Percentiles rank a stretch among this genome's conserved stretches.
Conservation (phyloP, 1,140 invertebrate genomes). For the Ylistrum balloti region DNA sequence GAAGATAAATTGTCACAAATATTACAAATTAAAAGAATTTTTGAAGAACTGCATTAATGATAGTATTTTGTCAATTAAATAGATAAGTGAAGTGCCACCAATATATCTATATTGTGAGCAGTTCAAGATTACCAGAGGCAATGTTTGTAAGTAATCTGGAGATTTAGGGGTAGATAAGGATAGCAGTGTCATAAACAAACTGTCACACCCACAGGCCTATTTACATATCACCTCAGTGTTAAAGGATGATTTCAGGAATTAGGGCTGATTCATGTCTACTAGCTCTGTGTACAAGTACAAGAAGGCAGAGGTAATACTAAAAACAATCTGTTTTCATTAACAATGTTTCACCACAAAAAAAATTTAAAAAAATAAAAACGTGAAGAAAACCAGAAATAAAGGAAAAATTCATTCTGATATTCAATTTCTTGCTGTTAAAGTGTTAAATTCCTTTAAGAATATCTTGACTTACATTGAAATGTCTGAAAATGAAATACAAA, state of each 20-base stretch:
- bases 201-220: not conserved
- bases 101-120: not conserved
- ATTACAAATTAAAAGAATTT: too few relatives aligned
- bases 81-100: not conserved
- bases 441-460: too few relatives aligned
- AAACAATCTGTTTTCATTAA: not conserved
- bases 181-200: not conserved
- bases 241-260: not conserved
- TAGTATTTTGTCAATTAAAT: not conserved
- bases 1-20: too few relatives aligned
- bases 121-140: not conserved
- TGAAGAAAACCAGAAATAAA: too few relatives aligned
- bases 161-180: conserved; percentile 2
- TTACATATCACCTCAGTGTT: not conserved
- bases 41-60: too few relatives aligned
- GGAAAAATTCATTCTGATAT: too few relatives aligned
- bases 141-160: not conserved
- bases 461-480: too few relatives aligned
- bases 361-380: too few relatives aligned
- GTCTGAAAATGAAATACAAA: too few relatives aligned
- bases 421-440: too few relatives aligned
- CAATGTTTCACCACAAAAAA: too few relatives aligned
- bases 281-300: not conserved
- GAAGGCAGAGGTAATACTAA: not conserved
- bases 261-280: not conserved